Evolutionary conservation across 2,888 invertebrate genomes (phyloP), one percentile per base, ranked within the genome.

Genomic region (Parthenolecanium corni): DNA sequence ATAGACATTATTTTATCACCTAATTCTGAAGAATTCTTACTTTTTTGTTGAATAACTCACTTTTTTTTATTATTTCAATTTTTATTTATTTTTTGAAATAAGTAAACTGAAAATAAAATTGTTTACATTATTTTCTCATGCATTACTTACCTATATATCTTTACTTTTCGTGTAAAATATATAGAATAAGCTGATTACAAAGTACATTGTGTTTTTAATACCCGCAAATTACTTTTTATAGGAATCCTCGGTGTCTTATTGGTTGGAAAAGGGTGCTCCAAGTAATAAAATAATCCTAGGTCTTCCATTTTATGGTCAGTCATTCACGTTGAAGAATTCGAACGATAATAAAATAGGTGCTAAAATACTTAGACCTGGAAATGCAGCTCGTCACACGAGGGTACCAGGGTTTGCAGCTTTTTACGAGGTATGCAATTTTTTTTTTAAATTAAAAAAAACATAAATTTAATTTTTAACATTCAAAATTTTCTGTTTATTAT

Each of bases 291-390:
- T 92, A 11, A 84, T 91, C 2, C 73, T 92, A 3, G 91, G 91
- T 20, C 87, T 92, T 54, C 91, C 91, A 1, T 89, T 90, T 0
- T 92, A 91, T 70, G 92, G 86, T 0, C 78, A 83, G 64, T 81
- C 83, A 12, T 88, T 85, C 70, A 83, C 82, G 0, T 73, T 89
- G 23, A 77, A 79, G 46, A 74, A 79, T 14, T 71, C 57, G 2
- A 54, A 51, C 25, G 3, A 54, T 21, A 53, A 36, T 9, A 56
- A 52, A 51, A 31, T 65, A 1, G 66, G 67, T 16, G 52, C 66
- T 12, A 61, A 52, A 36, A 42, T 65, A 3, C 24, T 54, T 14
- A 66, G 67, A 6, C 53, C 66, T 21, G 67, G 67, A 11, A 64
- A 49, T 0, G 80, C 80, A 69, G 86, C 86, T 2, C 72, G 76